These are phyloP conservation scores for Siphlonurus alternatus DNA, from an alignment of 2,888 invertebrate genomes.

Conservation along the genomic window DNA sequence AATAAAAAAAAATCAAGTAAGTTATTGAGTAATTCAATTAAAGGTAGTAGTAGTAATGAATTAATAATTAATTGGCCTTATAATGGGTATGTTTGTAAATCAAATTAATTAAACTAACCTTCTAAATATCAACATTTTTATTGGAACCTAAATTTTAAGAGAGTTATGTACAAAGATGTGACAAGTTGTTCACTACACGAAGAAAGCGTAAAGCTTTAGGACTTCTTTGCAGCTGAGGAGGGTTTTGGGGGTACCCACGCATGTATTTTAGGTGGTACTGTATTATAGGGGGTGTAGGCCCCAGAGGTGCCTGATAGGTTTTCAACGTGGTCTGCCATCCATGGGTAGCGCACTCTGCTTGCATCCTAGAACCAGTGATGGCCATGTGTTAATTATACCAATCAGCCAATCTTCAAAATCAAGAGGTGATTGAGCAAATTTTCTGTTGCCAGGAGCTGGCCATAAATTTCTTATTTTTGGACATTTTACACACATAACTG, in stretches of 20 bases:
- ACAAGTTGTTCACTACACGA: background rate
- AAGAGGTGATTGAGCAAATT: too few species aligned
- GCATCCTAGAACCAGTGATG: slow-evolving; percentile 37
- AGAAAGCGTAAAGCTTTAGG: background rate
- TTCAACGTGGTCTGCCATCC: slow-evolving; percentile 72
- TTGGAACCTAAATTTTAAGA: background rate
- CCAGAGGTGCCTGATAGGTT: slow-evolving; percentile 68
- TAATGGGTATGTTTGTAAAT: too few species aligned
- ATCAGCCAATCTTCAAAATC: too few species aligned
- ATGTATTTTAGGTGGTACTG: slow-evolving; percentile 71
- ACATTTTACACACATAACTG: too few species aligned
- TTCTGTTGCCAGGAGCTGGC: too few species aligned
- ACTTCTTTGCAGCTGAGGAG: background rate
- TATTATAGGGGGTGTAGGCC: slow-evolving; percentile 82
- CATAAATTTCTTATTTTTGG: too few species aligned
- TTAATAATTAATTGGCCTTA: too few species aligned
- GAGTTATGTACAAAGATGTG: background rate
- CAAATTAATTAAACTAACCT: too few species aligned
- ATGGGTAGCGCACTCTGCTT: slow-evolving; percentile 57
- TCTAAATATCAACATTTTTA: background rate
- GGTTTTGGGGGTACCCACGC: slow-evolving; percentile 50
- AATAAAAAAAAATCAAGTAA: too few species aligned
- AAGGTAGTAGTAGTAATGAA: too few species aligned
- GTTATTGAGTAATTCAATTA: too few species aligned
- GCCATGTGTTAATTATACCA: too few species aligned